Percentiles rank a stretch among this genome's conserved stretches.
These are phyloP conservation scores for Tribolium freemani DNA, from an alignment of 2,888 invertebrate genomes.

Conservation along the genomic window DNA sequence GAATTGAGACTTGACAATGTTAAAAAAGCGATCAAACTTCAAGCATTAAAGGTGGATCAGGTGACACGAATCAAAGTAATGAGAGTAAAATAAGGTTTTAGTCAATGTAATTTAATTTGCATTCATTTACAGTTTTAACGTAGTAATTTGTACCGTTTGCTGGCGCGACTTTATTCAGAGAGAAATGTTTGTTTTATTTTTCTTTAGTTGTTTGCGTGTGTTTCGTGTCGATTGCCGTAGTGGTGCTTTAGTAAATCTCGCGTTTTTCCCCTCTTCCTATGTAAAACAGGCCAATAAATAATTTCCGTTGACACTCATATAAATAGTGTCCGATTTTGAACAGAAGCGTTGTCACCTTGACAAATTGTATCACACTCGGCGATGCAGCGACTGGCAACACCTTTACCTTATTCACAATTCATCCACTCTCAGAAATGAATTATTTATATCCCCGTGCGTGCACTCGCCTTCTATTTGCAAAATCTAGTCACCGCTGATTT, in stretches of 20 bases:
- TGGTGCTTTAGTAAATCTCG: constrained; percentile 17
- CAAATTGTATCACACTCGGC: constrained; percentile 64
- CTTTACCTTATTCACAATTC: constrained; percentile 38
- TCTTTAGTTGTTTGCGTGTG: background rate
- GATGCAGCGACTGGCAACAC: constrained; percentile 40
- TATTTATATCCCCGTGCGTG: constrained; percentile 21
- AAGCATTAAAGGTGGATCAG: too few species aligned
- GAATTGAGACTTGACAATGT: too few species aligned
- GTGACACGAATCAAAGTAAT: too few species aligned
- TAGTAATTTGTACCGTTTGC: too few species aligned
- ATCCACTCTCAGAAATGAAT: constrained; percentile 33
- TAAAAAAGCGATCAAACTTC: too few species aligned
- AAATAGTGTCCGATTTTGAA: constrained; percentile 59
- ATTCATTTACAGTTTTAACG: too few species aligned
- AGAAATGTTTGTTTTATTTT: too few species aligned
- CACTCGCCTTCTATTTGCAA: background rate
- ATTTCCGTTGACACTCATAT: constrained; percentile 61
- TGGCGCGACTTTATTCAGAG: too few species aligned
- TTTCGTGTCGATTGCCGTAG: constrained; percentile 15
- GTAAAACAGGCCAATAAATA: constrained; percentile 60
- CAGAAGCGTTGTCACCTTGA: constrained; percentile 67
- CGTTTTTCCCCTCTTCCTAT: constrained; percentile 47
- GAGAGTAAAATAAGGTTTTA: too few species aligned
- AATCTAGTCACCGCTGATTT: background rate
- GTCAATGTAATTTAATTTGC: too few species aligned